Evolutionary conservation across 2,797 vertebrate genomes (phyloP).

Genomic region (Adrianichthys oophorus): DNA sequence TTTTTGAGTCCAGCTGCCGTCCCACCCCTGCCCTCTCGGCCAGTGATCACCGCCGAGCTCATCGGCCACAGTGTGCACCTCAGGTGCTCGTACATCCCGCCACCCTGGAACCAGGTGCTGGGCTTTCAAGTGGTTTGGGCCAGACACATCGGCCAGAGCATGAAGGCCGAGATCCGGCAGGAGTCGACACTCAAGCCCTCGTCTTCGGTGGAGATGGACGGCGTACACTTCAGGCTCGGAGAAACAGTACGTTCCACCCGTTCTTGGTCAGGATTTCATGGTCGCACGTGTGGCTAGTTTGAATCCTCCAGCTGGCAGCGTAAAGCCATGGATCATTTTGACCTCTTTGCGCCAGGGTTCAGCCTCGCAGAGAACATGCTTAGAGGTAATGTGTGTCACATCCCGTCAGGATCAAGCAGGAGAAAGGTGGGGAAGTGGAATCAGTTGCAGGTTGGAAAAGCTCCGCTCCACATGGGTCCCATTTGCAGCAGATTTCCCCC

Average conservation of each 20-base stretch:
- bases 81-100: conserved; percentile 69
- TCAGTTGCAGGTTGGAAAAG: conserved; percentile 46
- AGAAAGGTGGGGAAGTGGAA: conserved; percentile 45
- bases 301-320: conserved; percentile 10
- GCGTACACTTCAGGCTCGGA: conserved; percentile 79
- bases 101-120: conserved; percentile 30
- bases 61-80: conserved; percentile 73
- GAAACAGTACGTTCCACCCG: conserved; percentile 77
- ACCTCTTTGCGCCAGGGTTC: conserved; percentile 31
- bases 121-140: conserved; percentile 78
- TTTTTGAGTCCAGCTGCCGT: conserved; percentile 56
- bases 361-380: conserved; percentile 25
- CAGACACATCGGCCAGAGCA: conserved; percentile 66
- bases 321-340: conserved; percentile 29
- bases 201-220: conserved; percentile 80
- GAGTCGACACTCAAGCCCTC: conserved; percentile 72
- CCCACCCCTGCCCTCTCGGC: conserved; percentile 57
- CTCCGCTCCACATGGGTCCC: conserved; percentile 38
- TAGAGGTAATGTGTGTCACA: conserved; percentile 21
- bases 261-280: conserved; percentile 9
- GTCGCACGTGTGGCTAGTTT: conserved; percentile 30
- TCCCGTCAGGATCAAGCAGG: conserved; percentile 22
- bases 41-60: conserved; percentile 72
- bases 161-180: conserved; percentile 79
- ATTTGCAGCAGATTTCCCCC: conserved; percentile 22